phyloP scores from a whole-genome alignment of 1,140 invertebrate genomes.

The Bombus waltoni region DNA sequence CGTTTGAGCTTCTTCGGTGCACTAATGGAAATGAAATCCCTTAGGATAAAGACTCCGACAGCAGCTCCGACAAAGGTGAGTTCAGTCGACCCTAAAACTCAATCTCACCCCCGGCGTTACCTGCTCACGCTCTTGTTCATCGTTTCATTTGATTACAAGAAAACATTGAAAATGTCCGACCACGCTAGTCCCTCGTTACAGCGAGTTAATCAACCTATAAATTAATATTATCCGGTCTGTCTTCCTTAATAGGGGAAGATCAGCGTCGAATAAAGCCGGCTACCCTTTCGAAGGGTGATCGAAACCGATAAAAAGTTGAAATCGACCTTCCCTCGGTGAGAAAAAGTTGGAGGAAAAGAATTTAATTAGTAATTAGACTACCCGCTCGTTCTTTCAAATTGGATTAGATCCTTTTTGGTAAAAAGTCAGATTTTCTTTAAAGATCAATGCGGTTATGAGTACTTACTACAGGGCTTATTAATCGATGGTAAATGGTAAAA shows the following conservation, averaged over 20 bases:
- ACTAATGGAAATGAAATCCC: conserved; percentile 76
- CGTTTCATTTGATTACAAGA: conserved; percentile 71
- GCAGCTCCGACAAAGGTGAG: conserved; percentile 64
- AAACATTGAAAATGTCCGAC: conserved; percentile 44
- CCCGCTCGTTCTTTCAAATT: background rate
- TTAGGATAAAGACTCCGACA: conserved; percentile 65
- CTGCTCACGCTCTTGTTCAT: conserved; percentile 58
- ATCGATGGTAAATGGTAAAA: background rate
- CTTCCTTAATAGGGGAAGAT: conserved; percentile 5
- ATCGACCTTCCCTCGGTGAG: background rate
- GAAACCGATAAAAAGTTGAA: conserved; percentile 40
- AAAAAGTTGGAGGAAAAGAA: background rate
- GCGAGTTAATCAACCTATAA: conserved; percentile 64
- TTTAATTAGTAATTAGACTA: conserved; percentile 24
- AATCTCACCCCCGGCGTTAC: conserved; percentile 67
- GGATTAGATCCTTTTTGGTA: conserved; percentile 15
- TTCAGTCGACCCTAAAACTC: conserved; percentile 65
- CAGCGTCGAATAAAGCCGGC: background rate
- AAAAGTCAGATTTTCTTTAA: conserved; percentile 1
- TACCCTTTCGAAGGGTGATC: background rate
- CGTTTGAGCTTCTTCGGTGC: conserved; percentile 63
- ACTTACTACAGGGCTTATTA: background rate
- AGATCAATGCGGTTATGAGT: conserved; percentile 15
- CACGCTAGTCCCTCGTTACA: conserved; percentile 41
- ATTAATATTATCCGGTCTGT: conserved; percentile 56